A percentile compares a stretch with the other conserved stretches of the same genome.
phyloP scores from a whole-genome alignment of 1,140 invertebrate genomes.

The Phymorhynchus buccinoides region DNA sequence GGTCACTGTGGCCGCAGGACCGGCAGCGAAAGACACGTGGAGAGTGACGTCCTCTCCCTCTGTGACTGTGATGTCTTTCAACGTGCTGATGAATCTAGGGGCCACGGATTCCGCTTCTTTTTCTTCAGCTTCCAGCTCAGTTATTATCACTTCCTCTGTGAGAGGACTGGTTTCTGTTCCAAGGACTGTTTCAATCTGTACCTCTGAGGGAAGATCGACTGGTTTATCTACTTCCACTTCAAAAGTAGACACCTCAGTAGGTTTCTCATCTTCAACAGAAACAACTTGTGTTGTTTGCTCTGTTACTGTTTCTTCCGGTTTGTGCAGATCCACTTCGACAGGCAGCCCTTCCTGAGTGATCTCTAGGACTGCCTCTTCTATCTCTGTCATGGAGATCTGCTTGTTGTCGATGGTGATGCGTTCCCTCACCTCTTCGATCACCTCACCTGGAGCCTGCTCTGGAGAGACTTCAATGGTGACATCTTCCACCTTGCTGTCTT shows the following conservation, averaged over 20 bases:
- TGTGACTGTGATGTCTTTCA: conserved; percentile 55
- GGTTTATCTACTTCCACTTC: conserved; percentile 34
- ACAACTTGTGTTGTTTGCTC: conserved; percentile 14
- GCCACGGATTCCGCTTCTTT: conserved; percentile 29
- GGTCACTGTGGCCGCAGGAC: conserved; percentile 87
- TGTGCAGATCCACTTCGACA: conserved; percentile 34
- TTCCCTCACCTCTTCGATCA: conserved; percentile 43
- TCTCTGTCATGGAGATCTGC: conserved; percentile 27
- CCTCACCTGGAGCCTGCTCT: conserved; percentile 37
- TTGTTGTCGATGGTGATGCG: conserved; percentile 36
- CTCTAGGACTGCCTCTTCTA: conserved; percentile 33
- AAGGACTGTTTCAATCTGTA: conserved; percentile 40
- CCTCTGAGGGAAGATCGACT: conserved; percentile 39
- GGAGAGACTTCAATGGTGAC: conserved; percentile 21
- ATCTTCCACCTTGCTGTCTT: conserved; percentile 33
- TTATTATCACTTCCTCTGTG: conserved; percentile 42
- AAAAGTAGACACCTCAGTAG: conserved; percentile 32
- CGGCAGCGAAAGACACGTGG: conserved; percentile 85
- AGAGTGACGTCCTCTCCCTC: conserved; percentile 56
- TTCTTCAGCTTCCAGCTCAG: conserved; percentile 39
- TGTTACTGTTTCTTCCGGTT: conserved; percentile 44
- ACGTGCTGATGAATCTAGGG: conserved; percentile 56
- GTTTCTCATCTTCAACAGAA: conserved; percentile 28
- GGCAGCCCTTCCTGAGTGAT: conserved; percentile 42
- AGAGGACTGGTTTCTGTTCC: conserved; percentile 39